Conservation (phyloP, 2,888 invertebrate species). For the Apodemia hepburni region DNA sequence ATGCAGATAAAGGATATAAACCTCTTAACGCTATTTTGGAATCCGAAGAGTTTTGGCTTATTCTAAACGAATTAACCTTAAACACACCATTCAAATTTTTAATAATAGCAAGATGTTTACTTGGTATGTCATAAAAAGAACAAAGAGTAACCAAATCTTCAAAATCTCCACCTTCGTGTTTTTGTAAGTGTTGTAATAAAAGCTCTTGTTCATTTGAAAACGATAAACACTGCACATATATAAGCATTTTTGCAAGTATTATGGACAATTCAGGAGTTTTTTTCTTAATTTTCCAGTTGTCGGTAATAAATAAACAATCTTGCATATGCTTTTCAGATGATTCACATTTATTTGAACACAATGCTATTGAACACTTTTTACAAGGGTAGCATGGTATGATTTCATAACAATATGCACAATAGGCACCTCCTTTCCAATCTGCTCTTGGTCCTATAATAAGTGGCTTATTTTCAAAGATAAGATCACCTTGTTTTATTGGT, state of each 20-base stretch:
- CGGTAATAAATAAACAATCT: constrained; percentile 82
- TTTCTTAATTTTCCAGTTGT: constrained; percentile 62
- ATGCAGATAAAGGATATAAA: constrained; percentile 82
- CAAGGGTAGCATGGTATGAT: constrained; percentile 65
- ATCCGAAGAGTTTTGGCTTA: constrained; percentile 45
- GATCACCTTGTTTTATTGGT: constrained; percentile 81
- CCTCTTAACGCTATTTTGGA: constrained; percentile 74
- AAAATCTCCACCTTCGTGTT: constrained; percentile 42
- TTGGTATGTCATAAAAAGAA: constrained; percentile 56
- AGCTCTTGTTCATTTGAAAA: constrained; percentile 55
- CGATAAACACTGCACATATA: constrained; percentile 51
- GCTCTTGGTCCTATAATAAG: constrained; percentile 83
- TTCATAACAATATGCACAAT: constrained; percentile 83
- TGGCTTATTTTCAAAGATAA: constrained; percentile 85
- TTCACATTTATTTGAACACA: constrained; percentile 83
- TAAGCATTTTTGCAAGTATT: constrained; percentile 42
- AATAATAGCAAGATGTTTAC: constrained; percentile 76
- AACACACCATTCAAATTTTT: constrained; percentile 73
- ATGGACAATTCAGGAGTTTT: constrained; percentile 35
- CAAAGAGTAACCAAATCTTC: constrained; percentile 75
- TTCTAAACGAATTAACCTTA: constrained; percentile 84
- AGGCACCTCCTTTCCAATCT: constrained; percentile 65
- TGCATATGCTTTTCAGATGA: constrained; percentile 70
- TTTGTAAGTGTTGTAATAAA: constrained; percentile 70
- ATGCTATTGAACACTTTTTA: constrained; percentile 81